These are phyloP conservation scores for Gortyna flavago DNA, from an alignment of 2,888 invertebrate genomes.

Conservation along the genomic window DNA sequence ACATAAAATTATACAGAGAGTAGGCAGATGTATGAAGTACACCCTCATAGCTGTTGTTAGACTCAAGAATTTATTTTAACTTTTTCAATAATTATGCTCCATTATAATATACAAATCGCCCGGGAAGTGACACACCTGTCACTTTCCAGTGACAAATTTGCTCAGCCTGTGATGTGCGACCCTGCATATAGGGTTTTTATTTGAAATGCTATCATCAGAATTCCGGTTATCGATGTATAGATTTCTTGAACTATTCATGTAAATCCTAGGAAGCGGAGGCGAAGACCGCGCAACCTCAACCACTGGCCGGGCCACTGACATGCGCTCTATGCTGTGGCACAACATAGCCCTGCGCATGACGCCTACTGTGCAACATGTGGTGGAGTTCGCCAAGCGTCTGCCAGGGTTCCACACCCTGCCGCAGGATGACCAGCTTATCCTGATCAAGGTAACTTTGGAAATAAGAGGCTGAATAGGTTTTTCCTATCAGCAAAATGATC, in stretches of 20 bases:
- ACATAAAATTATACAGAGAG: neutral
- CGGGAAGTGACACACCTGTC: neutral
- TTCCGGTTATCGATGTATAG: neutral
- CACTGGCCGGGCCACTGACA: slow-evolving; percentile 91
- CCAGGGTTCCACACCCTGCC: slow-evolving; percentile 97
- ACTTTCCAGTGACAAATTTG: neutral
- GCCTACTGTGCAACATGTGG: slow-evolving; percentile 97
- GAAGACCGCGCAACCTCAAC: slow-evolving; percentile 82
- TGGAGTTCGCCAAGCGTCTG: slow-evolving; percentile 98
- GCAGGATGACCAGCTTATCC: slow-evolving; percentile 98
- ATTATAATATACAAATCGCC: neutral
- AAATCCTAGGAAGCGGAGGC: slow-evolving; percentile 83
- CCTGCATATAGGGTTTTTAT: neutral
- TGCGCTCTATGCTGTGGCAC: slow-evolving; percentile 96
- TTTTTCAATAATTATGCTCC: neutral
- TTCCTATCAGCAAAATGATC: neutral
- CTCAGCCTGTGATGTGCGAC: neutral
- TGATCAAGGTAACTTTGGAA: slow-evolving; percentile 93
- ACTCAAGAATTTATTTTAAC: neutral
- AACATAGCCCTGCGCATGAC: slow-evolving; percentile 96
- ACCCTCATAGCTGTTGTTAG: neutral
- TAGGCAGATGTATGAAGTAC: neutral
- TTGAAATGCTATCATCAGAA: neutral
- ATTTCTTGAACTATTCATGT: slow-evolving; percentile 4
- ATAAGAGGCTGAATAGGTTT: neutral